Evolutionary conservation across 2,888 invertebrate genomes (phyloP).

Genomic region (Cybosia mesomella): DNA sequence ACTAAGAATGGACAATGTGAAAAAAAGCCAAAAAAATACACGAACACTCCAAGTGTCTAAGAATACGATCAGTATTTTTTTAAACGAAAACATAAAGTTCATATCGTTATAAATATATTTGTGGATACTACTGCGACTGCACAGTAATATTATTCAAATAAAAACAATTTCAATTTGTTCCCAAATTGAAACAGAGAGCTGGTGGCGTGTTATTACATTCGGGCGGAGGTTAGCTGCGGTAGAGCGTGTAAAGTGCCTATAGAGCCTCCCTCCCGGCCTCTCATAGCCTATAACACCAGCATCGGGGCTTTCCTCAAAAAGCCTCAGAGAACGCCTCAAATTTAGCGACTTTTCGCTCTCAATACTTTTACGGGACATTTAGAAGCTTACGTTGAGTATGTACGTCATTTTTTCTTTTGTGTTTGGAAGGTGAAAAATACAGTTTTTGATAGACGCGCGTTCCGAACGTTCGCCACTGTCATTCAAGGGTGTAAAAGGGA

Average conservation of each 20-base stretch:
- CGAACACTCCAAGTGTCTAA: conserved; percentile 14
- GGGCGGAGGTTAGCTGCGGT: conserved; percentile 84
- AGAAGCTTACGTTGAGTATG: conserved; percentile 69
- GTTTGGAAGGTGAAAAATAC: conserved; percentile 61
- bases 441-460: conserved; percentile 68
- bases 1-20: not conserved
- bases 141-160: conserved; percentile 86
- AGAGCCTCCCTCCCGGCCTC: conserved; percentile 82
- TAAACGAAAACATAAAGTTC: conserved; percentile 37
- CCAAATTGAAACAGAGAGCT: conserved; percentile 87
- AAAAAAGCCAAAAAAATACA: conserved; percentile 7
- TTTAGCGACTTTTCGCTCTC: conserved; percentile 85
- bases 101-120: conserved; percentile 50
- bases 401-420: conserved; percentile 68
- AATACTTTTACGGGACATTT: conserved; percentile 83
- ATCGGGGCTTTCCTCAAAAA: conserved; percentile 82
- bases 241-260: conserved; percentile 86
- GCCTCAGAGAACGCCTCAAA: conserved; percentile 83
- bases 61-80: conserved; percentile 38
- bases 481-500: conserved; percentile 63
- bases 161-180: conserved; percentile 87
- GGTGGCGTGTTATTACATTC: conserved; percentile 84
- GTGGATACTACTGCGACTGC: conserved; percentile 55
- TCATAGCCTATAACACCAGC: conserved; percentile 85
- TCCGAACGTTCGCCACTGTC: conserved; percentile 55